Base-by-base conservation (phyloP, 2,888 invertebrate genomes). In the Lithophane semibrunnea region DNA sequence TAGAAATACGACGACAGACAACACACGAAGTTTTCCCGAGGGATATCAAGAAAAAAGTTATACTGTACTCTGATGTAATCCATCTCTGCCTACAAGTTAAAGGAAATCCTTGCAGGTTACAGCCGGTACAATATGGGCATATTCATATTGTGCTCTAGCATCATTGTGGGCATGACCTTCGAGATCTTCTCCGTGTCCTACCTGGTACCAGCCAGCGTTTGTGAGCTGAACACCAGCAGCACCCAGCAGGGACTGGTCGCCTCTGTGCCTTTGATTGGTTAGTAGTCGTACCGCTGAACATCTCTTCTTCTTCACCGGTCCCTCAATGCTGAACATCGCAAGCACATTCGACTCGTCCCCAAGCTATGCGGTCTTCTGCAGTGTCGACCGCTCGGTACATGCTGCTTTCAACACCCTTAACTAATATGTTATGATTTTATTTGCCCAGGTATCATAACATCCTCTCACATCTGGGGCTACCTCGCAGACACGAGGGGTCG, bases 401-500 rank as follows among this genome's bases (percentile, higher is more conserved):
- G 24, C 58, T 58, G 24, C 58, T 24, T 5, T 10, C 58, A 58
- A 58, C 2, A 56, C 1, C 13, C 24, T 24, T 37, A 37, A 37
- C 37, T 37, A 37, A 37, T 37, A 4, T 37, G 3, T 24, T 0
- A 24, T 24, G 18, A 10, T 44, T 74, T 16, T 29, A 29, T 47
- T 24, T 64, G 0, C 0, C 12, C 84, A 97, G 97, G 98, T 84
- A 93, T 96, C 2, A 93, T 96, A 52, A 88, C 92, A 1, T 92
- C 95, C 0, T 95, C 96, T 0, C 94, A 96, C 73, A 79, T 96
- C 21, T 96, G 96, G 96, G 96, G 96, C 42, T 96, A 95, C 87
- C 75, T 95, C 54, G 96, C 95, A 0, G 96, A 96, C 81, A 95
- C 95, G 0, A 86, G 86, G 10, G 96, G 96, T 0, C 89, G 96